These are phyloP conservation scores for Scelioninae gen. 1 DNA, from an alignment of 2,888 invertebrate genomes.

Conservation along the genomic window DNA sequence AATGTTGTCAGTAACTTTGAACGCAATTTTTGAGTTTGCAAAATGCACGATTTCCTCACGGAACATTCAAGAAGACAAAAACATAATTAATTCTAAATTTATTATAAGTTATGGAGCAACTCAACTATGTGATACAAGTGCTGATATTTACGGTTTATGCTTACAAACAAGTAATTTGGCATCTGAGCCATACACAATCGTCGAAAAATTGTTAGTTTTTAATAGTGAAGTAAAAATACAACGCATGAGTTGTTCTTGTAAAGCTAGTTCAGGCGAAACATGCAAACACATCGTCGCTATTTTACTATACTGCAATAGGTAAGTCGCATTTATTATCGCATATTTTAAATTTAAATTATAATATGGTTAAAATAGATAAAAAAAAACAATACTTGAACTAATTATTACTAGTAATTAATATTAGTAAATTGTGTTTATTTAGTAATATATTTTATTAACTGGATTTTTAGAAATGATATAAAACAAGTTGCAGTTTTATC, in stretches of 20 bases:
- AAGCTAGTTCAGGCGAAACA: slow-evolving; percentile 38
- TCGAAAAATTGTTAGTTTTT: slow-evolving; percentile 17
- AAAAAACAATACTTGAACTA: too few relatives aligned
- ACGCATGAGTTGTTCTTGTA: slow-evolving; percentile 35
- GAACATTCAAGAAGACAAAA: slow-evolving; percentile 32
- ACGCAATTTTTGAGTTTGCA: slow-evolving; percentile 17
- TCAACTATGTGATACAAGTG: slow-evolving; percentile 20
- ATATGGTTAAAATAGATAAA: too few relatives aligned
- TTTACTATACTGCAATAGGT: slow-evolving; percentile 41
- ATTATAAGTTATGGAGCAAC: slow-evolving; percentile 40
- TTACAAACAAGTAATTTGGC: slow-evolving; percentile 38
- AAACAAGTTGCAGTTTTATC: background rate
- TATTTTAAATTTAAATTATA: slow-evolving; percentile 5
- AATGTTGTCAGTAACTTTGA: too few relatives aligned
- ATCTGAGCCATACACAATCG: slow-evolving; percentile 23
- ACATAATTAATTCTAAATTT: slow-evolving; percentile 30
- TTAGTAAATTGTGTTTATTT: too few relatives aligned
- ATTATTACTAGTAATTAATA: too few relatives aligned
- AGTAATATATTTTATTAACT: slow-evolving; percentile 1
- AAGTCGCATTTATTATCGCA: slow-evolving; percentile 8
- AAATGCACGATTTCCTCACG: slow-evolving; percentile 27
- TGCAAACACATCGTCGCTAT: slow-evolving; percentile 43
- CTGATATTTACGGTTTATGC: slow-evolving; percentile 32
- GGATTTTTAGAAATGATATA: slow-evolving; percentile 29
- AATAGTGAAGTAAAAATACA: slow-evolving; percentile 22